Percentiles rank a stretch among this genome's conserved stretches.
Evolutionary conservation across 2,797 vertebrate genomes (phyloP).

Genomic region (Graptemys geographica): DNA sequence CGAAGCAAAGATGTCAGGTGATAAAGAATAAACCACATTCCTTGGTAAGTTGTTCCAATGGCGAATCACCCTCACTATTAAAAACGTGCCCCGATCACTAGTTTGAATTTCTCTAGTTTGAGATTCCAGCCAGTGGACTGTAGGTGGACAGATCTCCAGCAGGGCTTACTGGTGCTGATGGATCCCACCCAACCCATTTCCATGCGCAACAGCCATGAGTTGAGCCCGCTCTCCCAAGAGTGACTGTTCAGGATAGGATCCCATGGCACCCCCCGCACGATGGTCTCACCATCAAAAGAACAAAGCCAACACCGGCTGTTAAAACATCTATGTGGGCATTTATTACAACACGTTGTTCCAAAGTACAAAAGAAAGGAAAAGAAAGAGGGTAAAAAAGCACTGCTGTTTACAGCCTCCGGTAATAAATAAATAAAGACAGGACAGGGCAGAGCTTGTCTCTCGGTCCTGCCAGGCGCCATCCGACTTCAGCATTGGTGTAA

Average conservation of each 20-base stretch:
- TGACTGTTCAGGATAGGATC: neutral
- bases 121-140: neutral
- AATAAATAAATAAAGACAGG: conserved; percentile 74
- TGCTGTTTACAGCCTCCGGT: conserved; percentile 73
- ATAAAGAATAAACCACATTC: neutral
- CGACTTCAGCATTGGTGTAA: neutral
- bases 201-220: neutral
- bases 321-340: conserved; percentile 83
- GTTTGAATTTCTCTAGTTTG: neutral
- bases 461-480: neutral
- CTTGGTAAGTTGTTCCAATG: neutral
- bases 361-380: conserved; percentile 84
- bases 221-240: neutral
- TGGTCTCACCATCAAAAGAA: conserved; percentile 54
- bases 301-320: conserved; percentile 68
- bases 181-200: neutral
- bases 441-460: conserved; percentile 63
- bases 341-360: conserved; percentile 85
- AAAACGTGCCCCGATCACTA: neutral
- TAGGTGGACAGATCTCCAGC: neutral
- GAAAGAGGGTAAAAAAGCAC: conserved; percentile 77
- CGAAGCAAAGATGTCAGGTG: neutral
- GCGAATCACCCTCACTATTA: neutral
- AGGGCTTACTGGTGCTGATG: neutral
- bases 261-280: neutral